Evolutionary conservation across 2,113 vertebrate species (phyloP).

Genomic region (Poicephalus gulielmi): DNA sequence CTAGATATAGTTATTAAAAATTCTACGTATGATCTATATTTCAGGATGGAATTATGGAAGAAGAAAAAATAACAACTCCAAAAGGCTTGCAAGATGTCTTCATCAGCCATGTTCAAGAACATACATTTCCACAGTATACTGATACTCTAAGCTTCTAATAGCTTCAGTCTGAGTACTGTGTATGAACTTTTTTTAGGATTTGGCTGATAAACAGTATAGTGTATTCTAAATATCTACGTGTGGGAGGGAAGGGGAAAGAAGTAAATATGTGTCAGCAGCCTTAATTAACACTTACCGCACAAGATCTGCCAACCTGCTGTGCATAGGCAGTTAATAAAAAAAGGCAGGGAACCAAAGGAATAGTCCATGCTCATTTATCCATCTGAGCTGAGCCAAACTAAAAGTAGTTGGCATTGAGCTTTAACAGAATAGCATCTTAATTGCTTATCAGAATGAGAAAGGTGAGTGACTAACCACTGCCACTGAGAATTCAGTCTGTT

Average conservation of each 20-base stretch:
- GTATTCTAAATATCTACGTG: background rate
- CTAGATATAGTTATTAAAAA: background rate
- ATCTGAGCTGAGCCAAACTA: constrained; percentile 10
- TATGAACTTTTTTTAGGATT: background rate
- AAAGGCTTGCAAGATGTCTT: background rate
- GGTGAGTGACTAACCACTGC: background rate
- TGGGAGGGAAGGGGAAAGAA: background rate
- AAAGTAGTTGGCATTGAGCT: background rate
- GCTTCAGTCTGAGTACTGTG: background rate
- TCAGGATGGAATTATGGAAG: background rate
- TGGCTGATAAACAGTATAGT: background rate
- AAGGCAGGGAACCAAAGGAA: constrained; percentile 5
- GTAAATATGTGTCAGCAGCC: background rate
- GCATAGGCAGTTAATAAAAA: constrained; percentile 16
- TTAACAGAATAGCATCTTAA: constrained; percentile 30
- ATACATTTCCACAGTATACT: background rate
- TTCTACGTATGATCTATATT: background rate
- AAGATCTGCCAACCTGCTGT: constrained; percentile 33
- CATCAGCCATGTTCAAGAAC: background rate
- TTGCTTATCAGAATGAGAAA: constrained; percentile 23
- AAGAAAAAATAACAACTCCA: background rate
- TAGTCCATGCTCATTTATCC: constrained; percentile 27
- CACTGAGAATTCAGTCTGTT: constrained; percentile 9
- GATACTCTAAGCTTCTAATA: background rate
- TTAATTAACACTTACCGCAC: constrained; percentile 43